These are phyloP conservation scores for Drosophila melanocephala DNA, from an alignment of 2,888 invertebrate genomes.

Conservation along the genomic window DNA sequence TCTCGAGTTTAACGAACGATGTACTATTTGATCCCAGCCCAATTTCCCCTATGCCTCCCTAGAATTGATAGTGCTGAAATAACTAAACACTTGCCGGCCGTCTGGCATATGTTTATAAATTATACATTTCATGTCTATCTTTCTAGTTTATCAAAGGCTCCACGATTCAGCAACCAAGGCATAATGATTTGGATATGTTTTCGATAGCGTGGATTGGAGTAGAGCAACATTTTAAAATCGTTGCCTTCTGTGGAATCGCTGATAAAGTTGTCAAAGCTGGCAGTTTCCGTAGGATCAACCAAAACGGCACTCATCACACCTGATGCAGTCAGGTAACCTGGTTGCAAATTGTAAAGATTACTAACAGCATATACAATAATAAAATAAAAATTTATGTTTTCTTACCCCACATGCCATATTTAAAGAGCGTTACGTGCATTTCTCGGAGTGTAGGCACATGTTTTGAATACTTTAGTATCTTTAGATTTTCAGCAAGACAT, in stretches of 20 bases:
- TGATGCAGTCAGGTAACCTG: constrained; percentile 62
- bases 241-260: constrained; percentile 43
- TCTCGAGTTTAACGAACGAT: not conserved
- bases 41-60: constrained; percentile 8
- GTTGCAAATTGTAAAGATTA: not conserved
- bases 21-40: not conserved
- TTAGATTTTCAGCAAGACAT: constrained; percentile 68
- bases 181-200: constrained; percentile 71
- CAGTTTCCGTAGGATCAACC: constrained; percentile 62
- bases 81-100: not conserved
- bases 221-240: constrained; percentile 60
- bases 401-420: constrained; percentile 77
- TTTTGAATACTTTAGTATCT: constrained; percentile 72
- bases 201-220: constrained; percentile 69
- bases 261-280: constrained; percentile 68
- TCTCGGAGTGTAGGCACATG: constrained; percentile 72
- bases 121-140: not conserved
- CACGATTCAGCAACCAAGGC: constrained; percentile 82
- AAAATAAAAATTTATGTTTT: too few relatives aligned
- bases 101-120: not conserved
- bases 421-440: constrained; percentile 69
- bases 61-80: constrained; percentile 2
- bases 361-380: not conserved
- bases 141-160: constrained; percentile 46
- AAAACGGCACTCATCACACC: constrained; percentile 75